These are phyloP conservation scores for Anguilla japonica DNA, from an alignment of 2,113 vertebrate species.

Conservation along the genomic window DNA sequence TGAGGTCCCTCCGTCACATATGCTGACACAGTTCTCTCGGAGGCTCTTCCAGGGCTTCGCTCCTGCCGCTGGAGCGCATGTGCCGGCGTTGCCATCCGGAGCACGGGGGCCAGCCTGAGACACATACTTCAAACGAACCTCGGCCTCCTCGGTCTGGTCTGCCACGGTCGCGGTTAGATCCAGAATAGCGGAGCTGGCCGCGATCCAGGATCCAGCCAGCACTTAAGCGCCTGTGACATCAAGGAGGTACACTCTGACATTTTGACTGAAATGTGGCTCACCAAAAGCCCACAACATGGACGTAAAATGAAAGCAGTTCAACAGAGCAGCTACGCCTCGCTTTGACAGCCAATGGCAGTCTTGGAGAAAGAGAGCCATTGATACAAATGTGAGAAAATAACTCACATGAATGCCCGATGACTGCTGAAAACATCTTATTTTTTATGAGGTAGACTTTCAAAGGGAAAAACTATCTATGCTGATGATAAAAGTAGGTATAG, in stretches of 20 bases:
- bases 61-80: not conserved
- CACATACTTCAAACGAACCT: not conserved
- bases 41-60: not conserved
- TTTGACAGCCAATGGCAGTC: too few relatives aligned
- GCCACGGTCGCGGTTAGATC: not conserved
- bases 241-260: not conserved
- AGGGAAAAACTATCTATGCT: too few relatives aligned
- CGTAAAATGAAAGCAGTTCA: too few relatives aligned
- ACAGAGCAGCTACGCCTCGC: too few relatives aligned
- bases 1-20: conserved; percentile 57
- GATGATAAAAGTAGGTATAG: too few relatives aligned
- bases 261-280: not conserved
- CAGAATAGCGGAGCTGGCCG: not conserved
- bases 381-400: too few relatives aligned
- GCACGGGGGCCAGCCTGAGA: not conserved
- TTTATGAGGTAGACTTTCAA: too few relatives aligned
- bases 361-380: too few relatives aligned
- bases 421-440: too few relatives aligned
- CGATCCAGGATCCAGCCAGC: not conserved
- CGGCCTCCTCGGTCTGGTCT: not conserved
- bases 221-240: not conserved
- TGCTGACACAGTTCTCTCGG: conserved; percentile 58
- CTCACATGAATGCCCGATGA: too few relatives aligned
- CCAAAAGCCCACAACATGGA: too few relatives aligned
- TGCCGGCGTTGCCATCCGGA: not conserved